Evolutionary conservation across 2,797 vertebrate species (phyloP).

Genomic region (Macropodus opercularis): DNA sequence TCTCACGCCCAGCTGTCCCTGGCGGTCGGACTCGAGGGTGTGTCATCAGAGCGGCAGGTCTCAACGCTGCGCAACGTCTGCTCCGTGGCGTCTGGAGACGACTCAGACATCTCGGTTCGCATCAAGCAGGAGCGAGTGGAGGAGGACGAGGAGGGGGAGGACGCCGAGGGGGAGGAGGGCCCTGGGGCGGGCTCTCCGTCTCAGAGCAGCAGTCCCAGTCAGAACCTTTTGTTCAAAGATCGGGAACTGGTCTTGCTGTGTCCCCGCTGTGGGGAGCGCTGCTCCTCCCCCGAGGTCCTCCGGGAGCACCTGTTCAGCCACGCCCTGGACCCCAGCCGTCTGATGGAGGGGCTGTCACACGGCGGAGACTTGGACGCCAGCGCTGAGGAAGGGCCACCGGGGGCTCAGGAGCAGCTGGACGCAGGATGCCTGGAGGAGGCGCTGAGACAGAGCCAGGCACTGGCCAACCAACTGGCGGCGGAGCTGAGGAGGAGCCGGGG

Average conservation of each 20-base stretch:
- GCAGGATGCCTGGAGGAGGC: conserved; percentile 84
- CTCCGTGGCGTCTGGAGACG: conserved; percentile 73
- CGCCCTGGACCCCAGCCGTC: conserved; percentile 84
- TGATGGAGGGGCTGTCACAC: conserved; percentile 84
- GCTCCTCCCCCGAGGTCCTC: conserved; percentile 85
- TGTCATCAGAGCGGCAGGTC: conserved; percentile 78
- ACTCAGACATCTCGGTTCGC: conserved; percentile 81
- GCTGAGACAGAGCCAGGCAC: conserved; percentile 86
- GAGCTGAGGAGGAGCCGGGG: conserved; percentile 75
- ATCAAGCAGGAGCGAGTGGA: conserved; percentile 91
- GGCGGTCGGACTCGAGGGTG: conserved; percentile 86
- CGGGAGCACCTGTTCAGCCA: conserved; percentile 92
- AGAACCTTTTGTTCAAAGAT: conserved; percentile 78
- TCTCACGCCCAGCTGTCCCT: conserved; percentile 85
- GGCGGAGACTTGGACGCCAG: conserved; percentile 71
- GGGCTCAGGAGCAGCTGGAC: conserved; percentile 70
- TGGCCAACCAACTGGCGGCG: conserved; percentile 80
- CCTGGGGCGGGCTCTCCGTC: conserved; percentile 71
- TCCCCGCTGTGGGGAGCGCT: conserved; percentile 93
- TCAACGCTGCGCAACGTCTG: conserved; percentile 75
- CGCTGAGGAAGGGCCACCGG: conserved; percentile 74
- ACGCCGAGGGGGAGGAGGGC: conserved; percentile 78
- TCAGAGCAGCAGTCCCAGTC: conserved; percentile 74
- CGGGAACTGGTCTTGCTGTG: conserved; percentile 83
- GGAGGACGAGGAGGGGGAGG: conserved; percentile 80